Evolutionary conservation across 2,888 invertebrate species (phyloP).

Genomic region (Agelastica alni): DNA sequence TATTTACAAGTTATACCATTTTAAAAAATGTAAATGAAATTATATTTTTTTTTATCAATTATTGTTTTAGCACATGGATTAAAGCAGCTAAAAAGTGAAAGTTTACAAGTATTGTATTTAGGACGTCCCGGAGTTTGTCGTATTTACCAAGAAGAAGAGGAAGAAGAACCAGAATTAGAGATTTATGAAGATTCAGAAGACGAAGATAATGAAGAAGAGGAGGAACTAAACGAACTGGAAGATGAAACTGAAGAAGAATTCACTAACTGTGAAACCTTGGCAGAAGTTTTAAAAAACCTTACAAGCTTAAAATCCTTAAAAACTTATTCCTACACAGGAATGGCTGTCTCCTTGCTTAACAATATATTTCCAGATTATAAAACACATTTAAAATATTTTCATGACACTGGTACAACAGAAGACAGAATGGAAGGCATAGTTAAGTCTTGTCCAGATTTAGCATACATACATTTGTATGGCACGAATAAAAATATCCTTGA

Average conservation of each 20-base stretch:
- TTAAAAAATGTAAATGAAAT: too few species aligned
- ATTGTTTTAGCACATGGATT: conserved; percentile 4
- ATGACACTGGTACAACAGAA: conserved; percentile 66
- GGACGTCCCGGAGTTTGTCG: conserved; percentile 73
- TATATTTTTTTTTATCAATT: too few species aligned
- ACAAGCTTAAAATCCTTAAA: conserved; percentile 68
- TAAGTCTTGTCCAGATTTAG: conserved; percentile 65
- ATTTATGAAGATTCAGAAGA: not conserved
- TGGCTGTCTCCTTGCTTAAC: conserved; percentile 62
- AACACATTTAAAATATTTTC: conserved; percentile 69
- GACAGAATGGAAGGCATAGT: conserved; percentile 65
- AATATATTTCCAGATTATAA: conserved; percentile 62
- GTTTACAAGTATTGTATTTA: conserved; percentile 62
- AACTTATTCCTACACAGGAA: conserved; percentile 71
- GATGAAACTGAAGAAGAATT: conserved; percentile 28
- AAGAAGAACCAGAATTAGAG: conserved; percentile 1
- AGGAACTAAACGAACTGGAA: not conserved
- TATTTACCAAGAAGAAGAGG: conserved; percentile 56
- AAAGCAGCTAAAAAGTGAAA: conserved; percentile 61
- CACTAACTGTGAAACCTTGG: conserved; percentile 62
- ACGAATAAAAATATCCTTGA: conserved; percentile 58
- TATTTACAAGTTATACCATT: too few species aligned
- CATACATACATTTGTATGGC: conserved; percentile 67
- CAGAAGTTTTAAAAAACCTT: conserved; percentile 65
- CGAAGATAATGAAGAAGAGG: not conserved